phyloP scores from a whole-genome alignment of 1,140 invertebrate species.

The Bombus confusus region DNA sequence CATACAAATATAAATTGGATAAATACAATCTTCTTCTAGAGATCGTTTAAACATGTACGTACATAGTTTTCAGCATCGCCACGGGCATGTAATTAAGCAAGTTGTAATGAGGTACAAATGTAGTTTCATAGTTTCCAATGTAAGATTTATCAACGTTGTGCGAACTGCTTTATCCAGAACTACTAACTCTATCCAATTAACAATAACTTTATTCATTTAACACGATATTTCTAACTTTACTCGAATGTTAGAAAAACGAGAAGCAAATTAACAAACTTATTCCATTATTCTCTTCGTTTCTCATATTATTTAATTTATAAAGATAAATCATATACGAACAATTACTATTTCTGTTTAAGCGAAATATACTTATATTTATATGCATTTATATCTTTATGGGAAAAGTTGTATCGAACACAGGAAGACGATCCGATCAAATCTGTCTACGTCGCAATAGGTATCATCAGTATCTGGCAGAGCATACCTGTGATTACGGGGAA shows the following conservation, averaged over 20 bases:
- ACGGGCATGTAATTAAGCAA: background rate
- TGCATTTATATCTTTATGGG: background rate
- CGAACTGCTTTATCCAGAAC: background rate
- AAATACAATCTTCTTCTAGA: background rate
- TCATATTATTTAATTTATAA: background rate
- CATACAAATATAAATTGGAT: background rate
- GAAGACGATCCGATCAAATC: background rate
- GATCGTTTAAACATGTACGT: background rate
- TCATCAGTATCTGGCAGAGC: background rate
- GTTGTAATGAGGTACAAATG: background rate
- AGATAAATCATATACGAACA: background rate
- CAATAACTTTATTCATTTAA: background rate
- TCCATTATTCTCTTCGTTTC: background rate
- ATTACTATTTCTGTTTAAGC: background rate
- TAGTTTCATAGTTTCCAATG: background rate
- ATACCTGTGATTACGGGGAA: conserved; percentile 15
- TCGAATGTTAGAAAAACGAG: background rate
- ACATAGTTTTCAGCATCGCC: background rate
- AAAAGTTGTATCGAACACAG: background rate
- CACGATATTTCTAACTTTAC: background rate
- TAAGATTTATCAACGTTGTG: background rate
- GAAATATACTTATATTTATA: background rate
- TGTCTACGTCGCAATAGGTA: background rate
- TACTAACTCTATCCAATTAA: background rate
- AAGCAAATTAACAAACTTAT: background rate